Base-by-base conservation (phyloP, 2,888 invertebrate species). In the Synanthedon vespiformis region DNA sequence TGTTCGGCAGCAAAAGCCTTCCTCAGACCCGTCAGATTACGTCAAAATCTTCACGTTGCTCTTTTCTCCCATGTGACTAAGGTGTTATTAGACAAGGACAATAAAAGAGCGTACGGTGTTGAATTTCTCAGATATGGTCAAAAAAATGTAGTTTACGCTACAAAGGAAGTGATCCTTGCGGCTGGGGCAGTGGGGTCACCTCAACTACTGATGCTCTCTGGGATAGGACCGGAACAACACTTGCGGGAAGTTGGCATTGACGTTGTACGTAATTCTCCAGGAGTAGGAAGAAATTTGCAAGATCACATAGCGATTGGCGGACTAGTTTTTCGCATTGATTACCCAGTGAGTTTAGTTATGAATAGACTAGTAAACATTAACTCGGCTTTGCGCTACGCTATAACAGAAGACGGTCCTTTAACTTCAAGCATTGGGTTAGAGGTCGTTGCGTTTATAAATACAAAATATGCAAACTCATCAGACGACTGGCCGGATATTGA, bases 401-500 rank as follows among this genome's bases (percentile, higher is more conserved):
- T 96, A 40, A 90, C 92, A n/a, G 95, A 95, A 68, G 92, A 94
- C 59, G 96, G 96, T 0, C 95, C 96, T 0, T 72, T 96, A 48
- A 96, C 97, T 0, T 94, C 95, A 1, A 94, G 94, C 63, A 90
- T 96, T 22, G 96, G 95, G 0, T 85, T 97, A 54, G 97, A 97
- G 80, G 93, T 94, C 0, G 94, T 95, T 0, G 95, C 93, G 0
- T 97, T 97, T 70, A 93, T 96, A 52, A 92, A 93, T 34, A 95
- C 96, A 0, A 96, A 95, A 77, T 96, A 95, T 70, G 95, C 95
- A 0, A 96, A 96, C 69, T 88, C 91, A 52, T 90, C 92, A 0
- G 94, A 95, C 53, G 96, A 96, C 72, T 96, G 95, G 94, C 96
- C 96, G 0, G 96, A 96, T 68, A 95, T 96, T 57, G 95, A 95